Percentiles rank a stretch among this genome's conserved stretches.
These are phyloP conservation scores for Nomada ferruginata DNA, from an alignment of 2,888 invertebrate genomes.

Conservation along the genomic window DNA sequence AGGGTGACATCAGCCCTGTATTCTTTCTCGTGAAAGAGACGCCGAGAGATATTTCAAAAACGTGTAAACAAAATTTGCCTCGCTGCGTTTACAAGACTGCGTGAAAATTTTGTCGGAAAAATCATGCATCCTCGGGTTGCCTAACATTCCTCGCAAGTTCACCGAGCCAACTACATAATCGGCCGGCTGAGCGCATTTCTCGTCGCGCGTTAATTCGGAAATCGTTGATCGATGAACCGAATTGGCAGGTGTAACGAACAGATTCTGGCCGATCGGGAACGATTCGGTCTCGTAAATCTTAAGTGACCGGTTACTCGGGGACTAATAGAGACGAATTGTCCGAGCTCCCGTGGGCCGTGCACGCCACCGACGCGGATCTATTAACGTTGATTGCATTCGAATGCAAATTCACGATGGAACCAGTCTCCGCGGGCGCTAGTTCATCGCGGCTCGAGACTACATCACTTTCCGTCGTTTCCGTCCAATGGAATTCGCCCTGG, in stretches of 20 bases:
- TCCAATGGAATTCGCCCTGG: background rate
- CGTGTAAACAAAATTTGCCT: no score
- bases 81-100: no score
- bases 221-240: slow-evolving; percentile 29
- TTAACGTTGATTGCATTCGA: slow-evolving; percentile 67
- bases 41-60: no score
- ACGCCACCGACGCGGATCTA: slow-evolving; percentile 38
- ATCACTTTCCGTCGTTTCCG: slow-evolving; percentile 16
- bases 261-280: slow-evolving; percentile 57
- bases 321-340: slow-evolving; percentile 68
- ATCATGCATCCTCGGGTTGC: no score
- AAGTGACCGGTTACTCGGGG: slow-evolving; percentile 30
- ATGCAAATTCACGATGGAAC: slow-evolving; percentile 58
- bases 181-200: background rate
- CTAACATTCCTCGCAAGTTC: no score
- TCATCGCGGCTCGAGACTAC: background rate
- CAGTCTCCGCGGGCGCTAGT: background rate
- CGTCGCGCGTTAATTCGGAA: slow-evolving; percentile 11
- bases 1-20: no score
- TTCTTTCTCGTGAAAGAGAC: no score
- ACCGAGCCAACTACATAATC: background rate
- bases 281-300: slow-evolving; percentile 62
- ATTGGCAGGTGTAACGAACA: slow-evolving; percentile 52
- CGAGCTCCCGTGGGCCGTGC: slow-evolving; percentile 9
- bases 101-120: no score